phyloP scores from a whole-genome alignment of 2,888 invertebrate species.

The Epirrhoe alternata region DNA sequence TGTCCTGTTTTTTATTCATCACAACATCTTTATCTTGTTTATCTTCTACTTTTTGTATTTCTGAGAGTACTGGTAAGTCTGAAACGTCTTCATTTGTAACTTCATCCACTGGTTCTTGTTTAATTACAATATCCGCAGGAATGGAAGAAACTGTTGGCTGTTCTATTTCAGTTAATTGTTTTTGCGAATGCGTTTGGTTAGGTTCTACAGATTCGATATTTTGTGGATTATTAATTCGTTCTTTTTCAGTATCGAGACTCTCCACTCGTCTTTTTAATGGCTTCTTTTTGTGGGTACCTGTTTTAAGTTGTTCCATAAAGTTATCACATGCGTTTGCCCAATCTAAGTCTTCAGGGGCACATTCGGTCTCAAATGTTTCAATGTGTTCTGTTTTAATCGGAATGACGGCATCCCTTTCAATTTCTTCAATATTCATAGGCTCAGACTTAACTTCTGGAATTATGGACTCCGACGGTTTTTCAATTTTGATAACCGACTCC shows the following conservation, averaged over 20 bases:
- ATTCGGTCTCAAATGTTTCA: slow-evolving; percentile 53
- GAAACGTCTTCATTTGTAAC: slow-evolving; percentile 43
- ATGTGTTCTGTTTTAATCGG: slow-evolving; percentile 71
- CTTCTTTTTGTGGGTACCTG: slow-evolving; percentile 85
- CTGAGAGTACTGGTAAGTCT: slow-evolving; percentile 35
- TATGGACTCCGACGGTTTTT: slow-evolving; percentile 79
- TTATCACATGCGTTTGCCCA: slow-evolving; percentile 91
- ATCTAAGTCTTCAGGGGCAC: slow-evolving; percentile 66
- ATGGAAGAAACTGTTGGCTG: slow-evolving; percentile 23
- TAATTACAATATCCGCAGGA: slow-evolving; percentile 48
- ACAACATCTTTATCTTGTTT: slow-evolving; percentile 30
- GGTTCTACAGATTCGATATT: slow-evolving; percentile 36
- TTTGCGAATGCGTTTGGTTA: slow-evolving; percentile 29
- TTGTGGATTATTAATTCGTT: slow-evolving; percentile 39
- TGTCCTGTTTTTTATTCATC: slow-evolving; percentile 38
- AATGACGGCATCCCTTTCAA: slow-evolving; percentile 85
- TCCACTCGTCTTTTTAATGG: slow-evolving; percentile 80
- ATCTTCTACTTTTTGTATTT: slow-evolving; percentile 53
- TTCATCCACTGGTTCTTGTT: slow-evolving; percentile 74
- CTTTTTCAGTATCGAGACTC: slow-evolving; percentile 57
- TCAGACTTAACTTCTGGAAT: slow-evolving; percentile 88
- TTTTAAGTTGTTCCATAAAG: slow-evolving; percentile 90
- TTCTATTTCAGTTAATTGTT: slow-evolving; percentile 34
- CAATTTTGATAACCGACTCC: slow-evolving; percentile 86
- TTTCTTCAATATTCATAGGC: slow-evolving; percentile 87